phyloP scores from a whole-genome alignment of 2,797 vertebrate species.

The Discoglossus pictus region DNA sequence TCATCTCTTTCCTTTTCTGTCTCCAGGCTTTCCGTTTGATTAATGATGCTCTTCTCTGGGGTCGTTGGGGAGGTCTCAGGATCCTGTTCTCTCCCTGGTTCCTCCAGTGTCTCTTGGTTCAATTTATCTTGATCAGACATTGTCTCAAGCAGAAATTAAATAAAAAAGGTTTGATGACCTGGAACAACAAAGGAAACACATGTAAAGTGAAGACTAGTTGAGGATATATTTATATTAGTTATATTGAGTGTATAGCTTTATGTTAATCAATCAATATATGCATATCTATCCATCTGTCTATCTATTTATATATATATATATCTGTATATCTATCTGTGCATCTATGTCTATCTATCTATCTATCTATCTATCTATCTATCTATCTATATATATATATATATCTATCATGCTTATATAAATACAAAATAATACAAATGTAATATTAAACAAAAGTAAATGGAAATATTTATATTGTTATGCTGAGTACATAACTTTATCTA shows the following conservation, averaged over 20 bases:
- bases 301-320: no score
- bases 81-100: constrained; percentile 64
- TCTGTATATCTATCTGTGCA: no score
- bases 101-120: constrained; percentile 66
- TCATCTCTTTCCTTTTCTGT: constrained; percentile 67
- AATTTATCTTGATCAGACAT: constrained; percentile 81
- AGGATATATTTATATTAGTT: no score
- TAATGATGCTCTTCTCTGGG: constrained; percentile 67
- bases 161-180: constrained; percentile 66
- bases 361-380: no score
- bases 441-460: no score
- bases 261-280: no score
- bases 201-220: constrained; percentile 19
- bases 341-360: no score
- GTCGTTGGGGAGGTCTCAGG: constrained; percentile 53
- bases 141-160: constrained; percentile 72
- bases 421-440: background rate
- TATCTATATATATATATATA: no score
- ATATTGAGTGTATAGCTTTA: no score
- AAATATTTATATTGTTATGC: background rate
- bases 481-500: no score
- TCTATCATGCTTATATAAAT: no score
- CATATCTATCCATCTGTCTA: no score
- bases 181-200: constrained; percentile 58
- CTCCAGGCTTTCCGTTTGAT: constrained; percentile 70